Percentiles rank a stretch among this genome's conserved stretches.
Conservation (phyloP, 1,140 invertebrate genomes). For the Ips nitidus region DNA sequence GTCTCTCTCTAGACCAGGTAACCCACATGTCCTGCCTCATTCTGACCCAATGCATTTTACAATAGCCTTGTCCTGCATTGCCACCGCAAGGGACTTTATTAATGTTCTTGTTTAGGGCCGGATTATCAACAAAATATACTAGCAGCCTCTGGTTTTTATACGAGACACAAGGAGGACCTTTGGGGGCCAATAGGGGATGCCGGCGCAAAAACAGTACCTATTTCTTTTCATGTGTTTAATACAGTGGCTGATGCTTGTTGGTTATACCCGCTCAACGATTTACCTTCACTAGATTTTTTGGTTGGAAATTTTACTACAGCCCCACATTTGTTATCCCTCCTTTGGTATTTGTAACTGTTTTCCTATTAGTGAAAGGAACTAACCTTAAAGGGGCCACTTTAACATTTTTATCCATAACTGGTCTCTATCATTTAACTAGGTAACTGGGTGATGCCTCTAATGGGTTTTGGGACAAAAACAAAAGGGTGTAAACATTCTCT, state of each 20-base stretch:
- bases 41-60: slow-evolving; percentile 39
- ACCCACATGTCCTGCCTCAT: slow-evolving; percentile 45
- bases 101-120: slow-evolving; percentile 45
- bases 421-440: too few species aligned
- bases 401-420: too few species aligned
- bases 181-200: slow-evolving; percentile 38
- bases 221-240: slow-evolving; percentile 49
- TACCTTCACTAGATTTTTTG: slow-evolving; percentile 49
- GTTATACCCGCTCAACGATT: slow-evolving; percentile 50
- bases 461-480: too few species aligned
- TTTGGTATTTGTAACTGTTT: slow-evolving; percentile 4
- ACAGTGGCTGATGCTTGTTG: slow-evolving; percentile 50
- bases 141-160: slow-evolving; percentile 42
- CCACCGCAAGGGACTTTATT: slow-evolving; percentile 47
- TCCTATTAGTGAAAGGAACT: too few species aligned
- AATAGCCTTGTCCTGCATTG: slow-evolving; percentile 48
- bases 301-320: slow-evolving; percentile 45
- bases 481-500: too few species aligned
- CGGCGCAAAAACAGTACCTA: slow-evolving; percentile 46
- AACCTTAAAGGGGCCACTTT: too few species aligned
- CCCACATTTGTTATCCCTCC: slow-evolving; percentile 36
- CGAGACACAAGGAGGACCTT: slow-evolving; percentile 40
- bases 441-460: too few species aligned
- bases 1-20: slow-evolving; percentile 47
- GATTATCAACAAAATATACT: slow-evolving; percentile 46